Evolutionary conservation across 2,797 vertebrate species (phyloP).

Genomic region (Pseudopleuronectes americanus): DNA sequence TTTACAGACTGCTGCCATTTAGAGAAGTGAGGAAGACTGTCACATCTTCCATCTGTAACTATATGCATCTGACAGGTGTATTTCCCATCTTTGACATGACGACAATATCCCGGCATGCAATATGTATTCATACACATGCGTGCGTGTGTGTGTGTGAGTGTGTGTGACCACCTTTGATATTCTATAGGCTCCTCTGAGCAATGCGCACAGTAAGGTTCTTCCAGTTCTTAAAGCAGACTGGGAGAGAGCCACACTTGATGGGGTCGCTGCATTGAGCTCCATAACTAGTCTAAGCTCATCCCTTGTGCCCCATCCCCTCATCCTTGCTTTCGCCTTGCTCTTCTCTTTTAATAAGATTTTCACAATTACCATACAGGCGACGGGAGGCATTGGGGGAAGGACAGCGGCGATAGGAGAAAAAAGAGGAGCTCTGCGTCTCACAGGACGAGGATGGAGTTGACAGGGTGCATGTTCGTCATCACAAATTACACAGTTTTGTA

Average conservation of each 20-base stretch:
- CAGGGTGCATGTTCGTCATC: slow-evolving; percentile 70
- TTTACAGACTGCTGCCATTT: slow-evolving; percentile 53
- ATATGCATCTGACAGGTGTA: slow-evolving; percentile 42
- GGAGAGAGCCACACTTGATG: slow-evolving; percentile 57
- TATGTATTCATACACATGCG: slow-evolving; percentile 6
- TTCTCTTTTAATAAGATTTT: slow-evolving; percentile 82
- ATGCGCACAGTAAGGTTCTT: slow-evolving; percentile 19
- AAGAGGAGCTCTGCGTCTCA: slow-evolving; percentile 30
- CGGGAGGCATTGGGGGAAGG: slow-evolving; percentile 52
- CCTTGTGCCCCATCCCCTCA: slow-evolving; percentile 21
- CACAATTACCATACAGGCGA: slow-evolving; percentile 80
- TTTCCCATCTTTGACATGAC: slow-evolving; percentile 50
- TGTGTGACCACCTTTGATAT: slow-evolving; percentile 52
- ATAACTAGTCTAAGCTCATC: slow-evolving; percentile 67
- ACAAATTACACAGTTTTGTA: slow-evolving; percentile 74
- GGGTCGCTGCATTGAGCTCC: slow-evolving; percentile 58
- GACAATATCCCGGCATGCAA: slow-evolving; percentile 36
- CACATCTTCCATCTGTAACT: slow-evolving; percentile 17
- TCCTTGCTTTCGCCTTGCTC: slow-evolving; percentile 51
- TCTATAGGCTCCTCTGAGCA: slow-evolving; percentile 18
- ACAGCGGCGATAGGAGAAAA: slow-evolving; percentile 38
- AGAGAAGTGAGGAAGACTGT: slow-evolving; percentile 28
- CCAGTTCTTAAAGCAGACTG: slow-evolving; percentile 46
- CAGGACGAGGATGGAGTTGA: slow-evolving; percentile 64
- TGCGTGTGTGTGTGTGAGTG: background rate